A percentile compares a stretch with the other conserved stretches of the same genome.
These are phyloP conservation scores for Chiridota heheva DNA, from an alignment of 35 echinoderm and acorn worm genomes.

Conservation along the genomic window DNA sequence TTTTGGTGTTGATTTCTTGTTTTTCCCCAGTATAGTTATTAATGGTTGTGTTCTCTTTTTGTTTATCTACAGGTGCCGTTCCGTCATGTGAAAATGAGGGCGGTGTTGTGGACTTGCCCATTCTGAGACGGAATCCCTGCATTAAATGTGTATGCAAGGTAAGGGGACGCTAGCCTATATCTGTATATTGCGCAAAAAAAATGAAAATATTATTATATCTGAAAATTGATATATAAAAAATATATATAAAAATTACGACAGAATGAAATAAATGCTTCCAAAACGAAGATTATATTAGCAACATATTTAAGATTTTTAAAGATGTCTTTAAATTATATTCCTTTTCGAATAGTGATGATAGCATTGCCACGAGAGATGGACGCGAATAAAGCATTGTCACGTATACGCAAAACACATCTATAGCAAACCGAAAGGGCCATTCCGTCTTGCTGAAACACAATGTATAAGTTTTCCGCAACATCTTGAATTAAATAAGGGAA, in stretches of 20 bases:
- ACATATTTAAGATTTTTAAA: neutral
- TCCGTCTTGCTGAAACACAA: too few species aligned
- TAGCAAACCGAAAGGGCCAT: too few species aligned
- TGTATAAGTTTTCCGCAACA: too few species aligned
- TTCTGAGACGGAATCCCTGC: slow-evolving; percentile 39
- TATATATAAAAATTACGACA: neutral
- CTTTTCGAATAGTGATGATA: too few species aligned
- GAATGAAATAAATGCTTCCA: neutral
- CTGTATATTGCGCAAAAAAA: neutral
- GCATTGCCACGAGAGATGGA: too few species aligned
- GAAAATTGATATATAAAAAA: neutral
- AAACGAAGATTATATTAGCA: neutral
- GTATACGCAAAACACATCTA: too few species aligned
- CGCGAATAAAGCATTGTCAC: too few species aligned
- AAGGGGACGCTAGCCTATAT: neutral
- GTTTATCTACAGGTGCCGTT: slow-evolving; percentile 26
- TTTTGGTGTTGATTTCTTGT: too few species aligned
- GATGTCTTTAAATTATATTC: neutral
- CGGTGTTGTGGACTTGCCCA: slow-evolving; percentile 42
- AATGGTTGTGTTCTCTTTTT: too few species aligned
- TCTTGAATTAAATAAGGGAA: too few species aligned
- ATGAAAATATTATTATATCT: neutral
- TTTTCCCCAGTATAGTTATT: too few species aligned
- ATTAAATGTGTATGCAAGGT: slow-evolving; percentile 49
- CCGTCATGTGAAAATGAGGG: slow-evolving; percentile 45